A percentile compares a stretch with the other conserved stretches of the same genome.
Evolutionary conservation across 2,888 invertebrate species (phyloP).

Genomic region (Diogma glabrata): DNA sequence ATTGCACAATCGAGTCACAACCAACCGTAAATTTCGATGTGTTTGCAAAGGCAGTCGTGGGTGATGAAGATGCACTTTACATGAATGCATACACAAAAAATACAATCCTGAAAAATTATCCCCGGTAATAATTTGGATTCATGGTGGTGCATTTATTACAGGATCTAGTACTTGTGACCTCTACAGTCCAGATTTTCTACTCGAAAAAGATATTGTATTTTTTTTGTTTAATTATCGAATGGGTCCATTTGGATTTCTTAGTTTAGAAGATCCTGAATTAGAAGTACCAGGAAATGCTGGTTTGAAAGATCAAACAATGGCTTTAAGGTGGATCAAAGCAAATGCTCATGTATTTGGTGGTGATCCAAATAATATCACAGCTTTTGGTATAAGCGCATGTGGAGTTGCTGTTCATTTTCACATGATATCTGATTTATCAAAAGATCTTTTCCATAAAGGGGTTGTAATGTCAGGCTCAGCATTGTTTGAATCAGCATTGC

Average conservation of each 20-base stretch:
- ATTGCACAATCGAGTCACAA: too few relatives aligned
- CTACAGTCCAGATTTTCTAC: constrained; percentile 11
- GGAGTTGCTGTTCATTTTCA: background rate
- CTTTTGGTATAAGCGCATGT: background rate
- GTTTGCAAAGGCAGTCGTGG: too few relatives aligned
- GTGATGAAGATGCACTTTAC: constrained; percentile 25
- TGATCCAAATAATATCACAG: background rate
- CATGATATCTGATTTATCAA: background rate
- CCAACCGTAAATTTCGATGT: too few relatives aligned
- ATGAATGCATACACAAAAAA: constrained; percentile 38
- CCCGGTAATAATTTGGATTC: constrained; percentile 8
- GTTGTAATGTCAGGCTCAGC: background rate
- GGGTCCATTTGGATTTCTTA: constrained; percentile 36
- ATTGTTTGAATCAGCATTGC: background rate
- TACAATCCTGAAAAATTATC: constrained; percentile 14
- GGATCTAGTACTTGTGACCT: constrained; percentile 9
- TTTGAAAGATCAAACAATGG: constrained; percentile 1
- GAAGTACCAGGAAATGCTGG: constrained; percentile 38
- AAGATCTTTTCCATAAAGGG: background rate
- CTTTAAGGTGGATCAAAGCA: background rate
- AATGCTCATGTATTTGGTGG: background rate
- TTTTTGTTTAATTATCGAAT: constrained; percentile 21
- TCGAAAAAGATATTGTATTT: constrained; percentile 16
- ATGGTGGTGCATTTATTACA: constrained; percentile 11
- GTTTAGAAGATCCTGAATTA: constrained; percentile 35